These are phyloP conservation scores for Probosciger aterrimus DNA, from an alignment of 2,113 vertebrate species.

Conservation along the genomic window DNA sequence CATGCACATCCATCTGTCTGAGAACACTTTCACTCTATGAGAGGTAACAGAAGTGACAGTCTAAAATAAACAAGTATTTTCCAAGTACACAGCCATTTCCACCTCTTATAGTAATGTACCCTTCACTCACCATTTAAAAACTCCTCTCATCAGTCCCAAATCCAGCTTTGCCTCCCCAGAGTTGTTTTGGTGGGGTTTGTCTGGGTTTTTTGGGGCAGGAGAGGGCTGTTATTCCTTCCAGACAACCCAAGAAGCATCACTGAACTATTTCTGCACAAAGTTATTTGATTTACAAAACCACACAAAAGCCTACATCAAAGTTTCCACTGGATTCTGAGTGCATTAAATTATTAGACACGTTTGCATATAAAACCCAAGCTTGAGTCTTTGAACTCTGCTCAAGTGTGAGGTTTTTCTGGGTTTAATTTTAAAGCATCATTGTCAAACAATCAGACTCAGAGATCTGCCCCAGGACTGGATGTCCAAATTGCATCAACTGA, in stretches of 20 bases:
- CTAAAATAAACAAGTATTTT: not conserved
- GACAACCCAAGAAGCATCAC: not conserved
- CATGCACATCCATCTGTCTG: fast-evolving
- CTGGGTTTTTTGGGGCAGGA: too few species aligned
- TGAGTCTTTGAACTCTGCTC: not conserved
- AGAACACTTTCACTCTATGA: not conserved
- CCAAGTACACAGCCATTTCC: not conserved
- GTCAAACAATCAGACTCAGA: not conserved
- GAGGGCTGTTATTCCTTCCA: not conserved
- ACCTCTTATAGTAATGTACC: fast-evolving
- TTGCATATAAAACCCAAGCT: not conserved
- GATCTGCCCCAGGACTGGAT: fast-evolving
- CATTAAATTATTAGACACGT: not conserved
- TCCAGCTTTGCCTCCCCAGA: not conserved
- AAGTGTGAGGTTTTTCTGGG: not conserved
- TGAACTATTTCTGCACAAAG: not conserved
- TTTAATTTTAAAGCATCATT: not conserved
- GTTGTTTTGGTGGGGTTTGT: not conserved
- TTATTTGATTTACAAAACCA: not conserved
- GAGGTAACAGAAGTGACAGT: not conserved
- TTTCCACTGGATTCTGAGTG: not conserved
- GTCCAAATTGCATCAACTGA: not conserved
- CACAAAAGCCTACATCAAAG: not conserved
- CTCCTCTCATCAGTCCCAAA: not conserved
- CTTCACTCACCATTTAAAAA: not conserved